These are phyloP conservation scores for Camelus bactrianus DNA, from an alignment of 2,113 vertebrate species.

Conservation along the genomic window DNA sequence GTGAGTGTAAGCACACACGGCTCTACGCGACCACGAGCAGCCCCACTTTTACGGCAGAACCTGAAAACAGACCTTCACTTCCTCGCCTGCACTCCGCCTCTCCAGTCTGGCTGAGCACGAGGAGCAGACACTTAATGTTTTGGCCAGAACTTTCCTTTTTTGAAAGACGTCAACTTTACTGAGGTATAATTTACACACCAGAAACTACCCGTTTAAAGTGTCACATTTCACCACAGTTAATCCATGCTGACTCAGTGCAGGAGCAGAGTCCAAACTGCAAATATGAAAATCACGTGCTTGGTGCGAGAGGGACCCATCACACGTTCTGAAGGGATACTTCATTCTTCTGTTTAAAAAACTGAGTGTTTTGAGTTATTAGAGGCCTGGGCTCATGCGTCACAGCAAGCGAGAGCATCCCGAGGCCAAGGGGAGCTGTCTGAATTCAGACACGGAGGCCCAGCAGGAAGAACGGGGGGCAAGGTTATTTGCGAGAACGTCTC, in stretches of 20 bases:
- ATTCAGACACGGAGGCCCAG: not conserved
- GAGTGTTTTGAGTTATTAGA: not conserved
- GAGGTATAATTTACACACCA: not conserved
- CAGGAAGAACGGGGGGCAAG: not conserved
- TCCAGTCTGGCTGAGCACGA: not conserved
- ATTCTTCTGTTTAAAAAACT: not conserved
- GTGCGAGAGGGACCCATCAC: not conserved
- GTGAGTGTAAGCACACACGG: not conserved
- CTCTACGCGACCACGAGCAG: not conserved
- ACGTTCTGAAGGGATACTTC: not conserved
- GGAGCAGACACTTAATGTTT: not conserved
- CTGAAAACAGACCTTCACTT: not conserved
- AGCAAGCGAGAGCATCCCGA: not conserved
- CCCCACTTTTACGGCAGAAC: not conserved
- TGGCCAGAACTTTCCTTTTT: not conserved
- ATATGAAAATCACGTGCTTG: not conserved
- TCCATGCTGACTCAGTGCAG: not conserved
- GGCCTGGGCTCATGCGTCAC: not conserved
- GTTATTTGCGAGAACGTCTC: not conserved
- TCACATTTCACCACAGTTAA: slow-evolving; percentile 37
- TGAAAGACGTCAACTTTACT: not conserved
- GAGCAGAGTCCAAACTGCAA: not conserved
- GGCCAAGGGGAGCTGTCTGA: not conserved
- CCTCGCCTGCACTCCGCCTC: not conserved
- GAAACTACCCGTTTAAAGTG: not conserved